Base-by-base conservation (phyloP, 2,888 invertebrate genomes). In the Sussaba pulchella region DNA sequence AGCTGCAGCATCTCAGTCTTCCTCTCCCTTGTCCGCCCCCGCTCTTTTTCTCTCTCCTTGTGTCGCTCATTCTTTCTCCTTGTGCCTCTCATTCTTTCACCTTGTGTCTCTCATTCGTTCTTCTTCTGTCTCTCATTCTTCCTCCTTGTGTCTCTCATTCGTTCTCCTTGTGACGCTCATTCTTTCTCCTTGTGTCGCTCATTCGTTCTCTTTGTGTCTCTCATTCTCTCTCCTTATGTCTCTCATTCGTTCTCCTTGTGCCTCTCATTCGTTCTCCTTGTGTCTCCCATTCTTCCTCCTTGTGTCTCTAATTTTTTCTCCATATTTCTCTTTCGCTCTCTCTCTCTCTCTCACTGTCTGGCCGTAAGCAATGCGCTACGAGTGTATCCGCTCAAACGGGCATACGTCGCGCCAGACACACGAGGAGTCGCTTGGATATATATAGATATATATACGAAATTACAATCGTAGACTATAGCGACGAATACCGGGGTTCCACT, bases 371-470 rank as follows among this genome's bases (percentile, higher is more conserved):
- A 52, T 39, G 57, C 57, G 14, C 41, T 63, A 61, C 47, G 21
- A 24, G 45, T 26, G 24, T 39, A 52, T 52, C 21, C 47, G 50
- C 50, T 66, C 50, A 59, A n/a, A n/a, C 50, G 31, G 21, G 47
- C 39, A 21, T 9, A 39, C 21, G 67, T 9, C 52, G 21, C 39
- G 52, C 14, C 19, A 36, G 36, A 59, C 36, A 21, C 52, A 1
- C n/a, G n/a, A n/a, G n/a, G n/a, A n/a, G n/a, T n/a, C n/a, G n/a
- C n/a, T n/a, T n/a, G n/a, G n/a, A n/a, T n/a, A n/a, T n/a, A n/a
- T n/a, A n/a, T n/a, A n/a, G n/a, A n/a, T n/a, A 17, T 17, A 24
- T 36, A 41, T 36, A 72, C 52, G 24, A 76, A 76, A 70, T 76
- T 76, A 54, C 17, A 52, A 63, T 69, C 41, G 59, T 47, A 47